Evolutionary conservation across 2,888 invertebrate genomes (phyloP), one percentile per base, ranked within the genome.

Genomic region (Caenorhabditis plicata): DNA sequence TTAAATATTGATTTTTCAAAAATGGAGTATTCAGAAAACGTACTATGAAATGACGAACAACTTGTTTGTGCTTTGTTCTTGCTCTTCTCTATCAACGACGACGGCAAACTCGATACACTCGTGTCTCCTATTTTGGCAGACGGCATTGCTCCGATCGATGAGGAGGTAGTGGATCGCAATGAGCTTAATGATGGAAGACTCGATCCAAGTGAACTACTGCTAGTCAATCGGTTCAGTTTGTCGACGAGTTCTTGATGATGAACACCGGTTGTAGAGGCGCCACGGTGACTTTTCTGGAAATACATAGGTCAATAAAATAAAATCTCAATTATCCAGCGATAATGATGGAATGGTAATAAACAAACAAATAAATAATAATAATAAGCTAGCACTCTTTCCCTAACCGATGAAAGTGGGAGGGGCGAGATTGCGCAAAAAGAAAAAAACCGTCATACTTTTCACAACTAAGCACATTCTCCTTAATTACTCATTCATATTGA

Each of bases 71-170:
- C 8, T 42, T 42, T 42, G 27, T 17, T 22, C n/a, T 20, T 61
- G 25, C 51, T 57, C 20, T 22, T 38, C 19, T 27, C n/a, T 23
- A 51, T 45, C 32, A 27, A 35, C 17, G 46, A 23, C n/a, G 56
- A 41, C 17, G 60, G 60, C 27, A 61, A 53, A 45, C 61, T 65
- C 17, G 53, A 50, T 4, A 48, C 61, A 27, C 62, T 60, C 27
- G 67, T 64, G 43, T 73, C 73, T 19, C 64, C 65, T 9, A 73
- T 69, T 46, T 70, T 68, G 13, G 69, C 71, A 29, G 71, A 54
- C 15, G 74, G 72, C 72, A 74, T 74, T 19, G 60, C 49, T 42
- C 60, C 48, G 31, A 46, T 40, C 11, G 69, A 70, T 31, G 68
- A 64, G 27, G n/a, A n/a, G n/a, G n/a, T n/a, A n/a, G 54, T 53